phyloP scores from a whole-genome alignment of 2,888 invertebrate species.

The Drosophila meridiana region DNA sequence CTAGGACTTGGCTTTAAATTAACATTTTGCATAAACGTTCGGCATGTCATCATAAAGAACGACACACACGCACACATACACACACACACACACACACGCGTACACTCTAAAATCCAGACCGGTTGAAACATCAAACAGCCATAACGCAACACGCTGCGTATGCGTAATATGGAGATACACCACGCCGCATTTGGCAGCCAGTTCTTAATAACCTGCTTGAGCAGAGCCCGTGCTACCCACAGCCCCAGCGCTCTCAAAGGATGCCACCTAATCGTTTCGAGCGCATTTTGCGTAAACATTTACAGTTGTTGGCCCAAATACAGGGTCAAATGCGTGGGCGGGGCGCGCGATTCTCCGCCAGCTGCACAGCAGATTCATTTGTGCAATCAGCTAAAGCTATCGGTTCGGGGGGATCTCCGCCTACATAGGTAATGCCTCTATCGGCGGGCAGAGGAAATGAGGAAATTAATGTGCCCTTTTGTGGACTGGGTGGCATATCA shows the following conservation, averaged over 20 bases:
- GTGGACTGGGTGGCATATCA: constrained; percentile 51
- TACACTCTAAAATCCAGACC: constrained; percentile 30
- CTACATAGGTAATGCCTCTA: constrained; percentile 48
- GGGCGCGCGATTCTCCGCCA: constrained; percentile 22
- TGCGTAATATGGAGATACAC: constrained; percentile 58
- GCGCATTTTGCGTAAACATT: constrained; percentile 41
- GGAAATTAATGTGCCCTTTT: constrained; percentile 83
- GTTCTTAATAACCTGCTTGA: constrained; percentile 36
- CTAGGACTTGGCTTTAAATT: constrained; percentile 70
- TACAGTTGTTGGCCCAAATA: constrained; percentile 45
- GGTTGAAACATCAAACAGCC: constrained; percentile 67
- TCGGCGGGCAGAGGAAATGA: constrained; percentile 79
- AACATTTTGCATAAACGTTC: constrained; percentile 76
- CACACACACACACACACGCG: constrained; percentile 27
- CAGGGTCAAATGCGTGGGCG: constrained; percentile 9
- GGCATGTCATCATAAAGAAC: constrained; percentile 69
- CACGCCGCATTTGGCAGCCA: constrained; percentile 22
- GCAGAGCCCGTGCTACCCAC: background rate
- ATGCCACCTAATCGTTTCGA: constrained; percentile 42
- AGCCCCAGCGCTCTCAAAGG: constrained; percentile 9
- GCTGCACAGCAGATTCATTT: constrained; percentile 56
- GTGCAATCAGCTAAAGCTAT: constrained; percentile 74
- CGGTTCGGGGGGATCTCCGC: constrained; percentile 53
- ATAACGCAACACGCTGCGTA: constrained; percentile 69
- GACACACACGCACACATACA: constrained; percentile 29